A percentile compares a stretch with the other conserved stretches of the same genome.
Evolutionary conservation across 37 sponge, comb jelly and placozoan species (phyloP).

Genomic region (Tethya wilhelma): DNA sequence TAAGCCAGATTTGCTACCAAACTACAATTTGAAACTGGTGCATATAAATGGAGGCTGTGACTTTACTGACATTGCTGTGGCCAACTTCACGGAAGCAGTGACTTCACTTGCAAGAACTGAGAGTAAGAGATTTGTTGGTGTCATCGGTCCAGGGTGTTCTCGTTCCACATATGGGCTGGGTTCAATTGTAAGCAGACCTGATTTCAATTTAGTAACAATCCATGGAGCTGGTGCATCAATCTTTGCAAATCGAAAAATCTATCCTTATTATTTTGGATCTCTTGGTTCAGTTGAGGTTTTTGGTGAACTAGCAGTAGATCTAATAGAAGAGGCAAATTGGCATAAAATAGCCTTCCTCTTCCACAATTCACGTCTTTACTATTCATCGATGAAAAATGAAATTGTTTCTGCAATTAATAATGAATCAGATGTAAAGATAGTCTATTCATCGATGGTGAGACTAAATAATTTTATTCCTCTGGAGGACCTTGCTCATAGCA

Average conservation of each 20-base stretch:
- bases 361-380: constrained; percentile 13
- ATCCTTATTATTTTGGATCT: constrained; percentile 1
- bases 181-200: background rate
- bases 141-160: constrained; percentile 40
- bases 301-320: background rate
- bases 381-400: background rate
- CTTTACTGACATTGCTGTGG: background rate
- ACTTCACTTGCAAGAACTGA: no score
- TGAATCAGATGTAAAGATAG: background rate
- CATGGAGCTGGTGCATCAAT: constrained; percentile 10
- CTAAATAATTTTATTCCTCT: constrained; percentile 9
- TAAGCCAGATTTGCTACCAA: background rate
- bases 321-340: background rate
- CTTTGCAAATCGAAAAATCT: constrained; percentile 1
- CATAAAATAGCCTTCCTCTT: background rate
- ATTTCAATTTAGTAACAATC: constrained; percentile 7
- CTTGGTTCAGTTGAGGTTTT: constrained; percentile 4
- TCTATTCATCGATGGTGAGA: background rate
- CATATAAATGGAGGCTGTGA: constrained; percentile 27
- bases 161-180: background rate
- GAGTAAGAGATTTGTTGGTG: background rate
- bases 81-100: constrained; percentile 6
- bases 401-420: background rate
- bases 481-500: background rate
- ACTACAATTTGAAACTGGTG: constrained; percentile 23